Evolutionary conservation across 2,797 vertebrate species (phyloP).

Genomic region (Notamacropus eugenii): DNA sequence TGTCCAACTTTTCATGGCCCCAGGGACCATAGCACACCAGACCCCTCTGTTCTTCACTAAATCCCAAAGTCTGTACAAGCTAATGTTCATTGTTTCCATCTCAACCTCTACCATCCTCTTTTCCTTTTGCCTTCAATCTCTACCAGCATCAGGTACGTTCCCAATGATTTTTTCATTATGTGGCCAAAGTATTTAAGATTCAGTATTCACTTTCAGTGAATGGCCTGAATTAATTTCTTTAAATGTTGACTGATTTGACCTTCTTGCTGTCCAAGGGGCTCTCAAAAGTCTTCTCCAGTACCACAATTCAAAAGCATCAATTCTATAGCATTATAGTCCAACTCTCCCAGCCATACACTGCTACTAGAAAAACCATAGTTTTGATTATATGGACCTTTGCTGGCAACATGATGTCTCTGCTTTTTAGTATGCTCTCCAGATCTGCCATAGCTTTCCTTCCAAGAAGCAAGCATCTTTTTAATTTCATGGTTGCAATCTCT

Average conservation of each 20-base stretch:
- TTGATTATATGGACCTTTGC: neutral
- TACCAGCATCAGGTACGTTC: neutral
- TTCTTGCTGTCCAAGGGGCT: neutral
- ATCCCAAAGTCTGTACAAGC: neutral
- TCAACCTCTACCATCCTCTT: neutral
- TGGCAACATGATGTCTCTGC: neutral
- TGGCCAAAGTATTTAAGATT: neutral
- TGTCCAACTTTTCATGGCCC: neutral
- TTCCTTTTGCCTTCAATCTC: neutral
- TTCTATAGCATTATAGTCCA: neutral
- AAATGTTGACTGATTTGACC: neutral
- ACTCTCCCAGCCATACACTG: neutral
- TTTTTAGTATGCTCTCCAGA: neutral
- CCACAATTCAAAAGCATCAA: neutral
- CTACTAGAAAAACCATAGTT: neutral
- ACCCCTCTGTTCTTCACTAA: neutral
- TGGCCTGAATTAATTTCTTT: neutral
- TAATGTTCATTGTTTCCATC: neutral
- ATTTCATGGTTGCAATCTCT: neutral
- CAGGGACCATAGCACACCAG: neutral
- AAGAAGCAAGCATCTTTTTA: neutral
- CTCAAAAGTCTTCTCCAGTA: neutral
- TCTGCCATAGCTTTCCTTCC: neutral
- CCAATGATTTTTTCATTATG: neutral
- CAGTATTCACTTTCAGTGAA: neutral